Base-by-base conservation (phyloP, 2,888 invertebrate species). In the Pterostichus madidus region DNA sequence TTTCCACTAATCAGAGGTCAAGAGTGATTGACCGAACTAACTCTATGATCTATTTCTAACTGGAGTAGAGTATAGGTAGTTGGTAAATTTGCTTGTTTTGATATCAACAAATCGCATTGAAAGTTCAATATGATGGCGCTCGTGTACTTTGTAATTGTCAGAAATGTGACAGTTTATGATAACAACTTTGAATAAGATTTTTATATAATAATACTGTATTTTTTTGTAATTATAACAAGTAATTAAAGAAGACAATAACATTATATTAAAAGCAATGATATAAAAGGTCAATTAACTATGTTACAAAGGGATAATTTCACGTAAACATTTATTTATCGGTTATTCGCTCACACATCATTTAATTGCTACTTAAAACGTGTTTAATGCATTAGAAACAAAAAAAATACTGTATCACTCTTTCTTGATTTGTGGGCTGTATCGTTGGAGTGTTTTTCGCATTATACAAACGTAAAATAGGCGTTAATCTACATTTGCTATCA, bases 401-500 rank as follows among this genome's bases (percentile, higher is more conserved):
- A 64, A 8, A 35, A 3, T n/a, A 4, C 49, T 35, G 39, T 71
- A 71, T 71, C 68, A 15, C 3, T 35, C 10, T 44, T 71, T 44
- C n/a, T 2, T 44, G 56, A 56, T 17, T 8, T 15, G 78, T 78
- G 56, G 78, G 61, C 31, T 44, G 56, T 5, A 78, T 77, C 35
- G 15, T 56, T 56, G 11, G 44, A 61, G 44, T 79, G 79, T 79
- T 79, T 68, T 79, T 68, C 64, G 31, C 11, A 68, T 79, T 68
- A 76, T 59, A 11, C 15, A 7, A 35, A 68, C 10, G 31, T 56
- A 24, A 76, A 32, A 24, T 6, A 39, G 32, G 39, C 49, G 15
- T 56, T 53, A 53, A 76, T 76, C 53, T 24, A 35, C 32, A 13
- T 76, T 52, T 76, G 13, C 32, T 76, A 76, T 76, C 79, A 79